Evolutionary conservation across 2,797 vertebrate species (phyloP), one percentile per base, ranked within the genome.

Genomic region (Microchirus variegatus): DNA sequence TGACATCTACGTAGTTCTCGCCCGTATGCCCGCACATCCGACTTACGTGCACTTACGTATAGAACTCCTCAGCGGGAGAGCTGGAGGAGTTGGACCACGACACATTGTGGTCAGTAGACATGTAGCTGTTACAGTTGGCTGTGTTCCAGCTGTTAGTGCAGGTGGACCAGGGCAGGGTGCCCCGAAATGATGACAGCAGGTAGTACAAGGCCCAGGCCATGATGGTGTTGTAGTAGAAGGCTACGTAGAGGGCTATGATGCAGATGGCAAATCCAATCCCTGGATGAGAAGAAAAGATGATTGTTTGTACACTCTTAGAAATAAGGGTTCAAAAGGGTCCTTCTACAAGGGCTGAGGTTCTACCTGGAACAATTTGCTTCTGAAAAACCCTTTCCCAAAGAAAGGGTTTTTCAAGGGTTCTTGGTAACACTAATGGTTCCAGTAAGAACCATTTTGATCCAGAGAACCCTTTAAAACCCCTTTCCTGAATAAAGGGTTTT

Each of bases 221-320:
- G 85, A 99, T 97, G 90, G 97, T 99, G 91, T 99, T 99, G 90
- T 99, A 99, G 91, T 99, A 99, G 90, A 98, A 99, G 78, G 97
- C 95, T 0, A 99, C 82, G 31, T 98, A 99, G 57, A 99, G 94
- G 46, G 95, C 94, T 42, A 99, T 96, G 79, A 99, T 91, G 89
- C 97, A 99, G 91, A 99, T 99, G 89, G 98, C 95, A 38, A 95
- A 98, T 63, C 98, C 98, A 12, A 99, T 98, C 48, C 98, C 97
- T 99, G 78, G 9, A 43, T 10, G 63, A 45, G 12, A 36, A 50
- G 12, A 14, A n/a, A 17, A 15, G 15, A 22, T 22, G 19, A 2
- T 22, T 22, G 19, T 22, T 22, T 22, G 4, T 22, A n/a, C n/a
- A n/a, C n/a, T n/a, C n/a, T n/a, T n/a, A n/a, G n/a, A n/a, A n/a